Conservation (phyloP, 2,797 vertebrate genomes). For the Uromys caudimaculatus region DNA sequence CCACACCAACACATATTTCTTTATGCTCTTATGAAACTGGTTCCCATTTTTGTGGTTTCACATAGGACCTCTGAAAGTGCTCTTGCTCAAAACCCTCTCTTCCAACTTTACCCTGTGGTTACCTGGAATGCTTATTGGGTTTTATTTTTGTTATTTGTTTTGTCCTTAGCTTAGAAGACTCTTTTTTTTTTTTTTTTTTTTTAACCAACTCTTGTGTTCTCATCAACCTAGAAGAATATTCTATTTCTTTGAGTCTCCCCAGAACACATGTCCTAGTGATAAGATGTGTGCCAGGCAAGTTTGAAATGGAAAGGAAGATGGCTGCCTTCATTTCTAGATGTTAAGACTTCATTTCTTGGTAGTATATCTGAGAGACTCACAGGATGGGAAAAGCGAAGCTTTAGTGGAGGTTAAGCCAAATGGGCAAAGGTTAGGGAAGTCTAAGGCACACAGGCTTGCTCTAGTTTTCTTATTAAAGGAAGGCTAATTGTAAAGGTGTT, state of each 20-base stretch:
- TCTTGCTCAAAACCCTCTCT: slow-evolving; percentile 4
- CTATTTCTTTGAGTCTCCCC: not conserved
- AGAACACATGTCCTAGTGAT: not conserved
- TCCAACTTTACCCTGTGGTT: not conserved
- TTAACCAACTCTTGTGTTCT: not conserved
- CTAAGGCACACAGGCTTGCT: not conserved
- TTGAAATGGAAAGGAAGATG: not conserved
- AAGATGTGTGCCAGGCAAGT: not conserved
- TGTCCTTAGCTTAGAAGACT: not conserved
- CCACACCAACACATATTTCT: not conserved
- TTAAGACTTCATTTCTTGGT: not conserved
- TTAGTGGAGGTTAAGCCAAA: not conserved
- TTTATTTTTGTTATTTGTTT: not conserved
- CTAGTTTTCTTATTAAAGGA: not conserved
- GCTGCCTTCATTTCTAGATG: not conserved
- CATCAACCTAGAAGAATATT: not conserved
- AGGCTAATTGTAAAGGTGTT: not conserved
- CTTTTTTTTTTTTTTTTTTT: not conserved
- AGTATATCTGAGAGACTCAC: rapidly evolving
- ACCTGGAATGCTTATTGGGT: not conserved
- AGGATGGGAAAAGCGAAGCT: not conserved
- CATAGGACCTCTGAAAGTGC: not conserved
- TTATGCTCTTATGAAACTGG: not conserved
- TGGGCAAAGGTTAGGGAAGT: not conserved
- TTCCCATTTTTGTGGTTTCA: not conserved